Evolutionary conservation across 2,888 invertebrate species (phyloP).

Genomic region (Synanthedon tipuliformis): DNA sequence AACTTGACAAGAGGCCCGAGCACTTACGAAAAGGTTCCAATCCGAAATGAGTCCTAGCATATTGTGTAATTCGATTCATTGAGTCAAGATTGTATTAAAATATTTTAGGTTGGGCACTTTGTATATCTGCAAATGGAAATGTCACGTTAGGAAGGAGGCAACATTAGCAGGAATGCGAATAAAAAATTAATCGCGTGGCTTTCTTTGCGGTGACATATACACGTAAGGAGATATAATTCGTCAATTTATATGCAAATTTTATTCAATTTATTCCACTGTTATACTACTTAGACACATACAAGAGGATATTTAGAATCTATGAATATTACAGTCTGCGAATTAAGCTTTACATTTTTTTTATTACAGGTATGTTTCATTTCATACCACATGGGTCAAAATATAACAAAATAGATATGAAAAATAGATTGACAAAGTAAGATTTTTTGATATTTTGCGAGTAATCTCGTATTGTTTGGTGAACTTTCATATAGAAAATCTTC

Average conservation of each 20-base stretch:
- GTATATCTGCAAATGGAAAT: constrained; percentile 23
- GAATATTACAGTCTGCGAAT: no score
- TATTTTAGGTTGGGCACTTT: constrained; percentile 26
- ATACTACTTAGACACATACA: no score
- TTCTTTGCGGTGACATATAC: background rate
- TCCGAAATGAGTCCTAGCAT: constrained; percentile 21
- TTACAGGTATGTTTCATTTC: no score
- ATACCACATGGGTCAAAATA: no score
- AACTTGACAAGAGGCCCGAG: constrained; percentile 14
- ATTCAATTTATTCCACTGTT: no score
- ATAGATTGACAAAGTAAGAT: no score
- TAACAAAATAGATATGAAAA: no score
- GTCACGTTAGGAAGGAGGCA: constrained; percentile 10
- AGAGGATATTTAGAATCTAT: no score
- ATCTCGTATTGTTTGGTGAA: no score
- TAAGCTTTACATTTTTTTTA: no score
- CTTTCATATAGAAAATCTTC: no score
- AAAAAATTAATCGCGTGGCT: constrained; percentile 9
- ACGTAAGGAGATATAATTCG: background rate
- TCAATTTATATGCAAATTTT: background rate
- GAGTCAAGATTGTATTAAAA: constrained; percentile 27
- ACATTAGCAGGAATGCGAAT: constrained; percentile 15
- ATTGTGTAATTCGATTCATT: constrained; percentile 19
- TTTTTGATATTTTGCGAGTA: no score
- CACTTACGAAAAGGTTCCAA: constrained; percentile 25